phyloP scores from a whole-genome alignment of 1,140 invertebrate species.

The Drosophila novamexicana region DNA sequence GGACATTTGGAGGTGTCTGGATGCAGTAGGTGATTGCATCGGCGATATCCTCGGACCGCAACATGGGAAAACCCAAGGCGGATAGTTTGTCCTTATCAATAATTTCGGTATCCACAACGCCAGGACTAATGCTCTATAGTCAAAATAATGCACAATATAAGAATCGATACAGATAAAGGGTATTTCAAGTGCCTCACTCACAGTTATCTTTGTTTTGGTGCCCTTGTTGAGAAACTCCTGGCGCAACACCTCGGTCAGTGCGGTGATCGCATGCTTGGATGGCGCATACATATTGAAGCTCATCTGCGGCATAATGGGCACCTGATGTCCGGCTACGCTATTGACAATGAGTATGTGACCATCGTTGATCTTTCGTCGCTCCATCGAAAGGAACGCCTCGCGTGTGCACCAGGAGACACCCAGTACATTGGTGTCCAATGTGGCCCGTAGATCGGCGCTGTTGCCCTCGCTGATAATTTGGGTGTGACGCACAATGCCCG shows the following conservation, averaged over 20 bases:
- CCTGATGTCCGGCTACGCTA: slow-evolving; percentile 86
- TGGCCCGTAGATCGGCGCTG: slow-evolving; percentile 41
- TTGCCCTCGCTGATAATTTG: slow-evolving; percentile 36
- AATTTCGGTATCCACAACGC: slow-evolving; percentile 58
- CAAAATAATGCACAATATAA: background rate
- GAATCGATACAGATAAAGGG: background rate
- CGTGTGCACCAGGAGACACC: slow-evolving; percentile 88
- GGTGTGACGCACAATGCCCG: slow-evolving; percentile 85
- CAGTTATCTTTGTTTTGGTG: slow-evolving; percentile 84
- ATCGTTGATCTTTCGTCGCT: slow-evolving; percentile 45
- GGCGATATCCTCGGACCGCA: slow-evolving; percentile 85
- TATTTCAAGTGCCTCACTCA: slow-evolving; percentile 22
- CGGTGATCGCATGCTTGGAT: too few species aligned
- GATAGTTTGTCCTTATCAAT: background rate
- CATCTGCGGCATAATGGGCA: slow-evolving; percentile 76
- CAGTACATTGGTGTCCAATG: slow-evolving; percentile 89
- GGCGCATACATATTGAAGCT: slow-evolving; percentile 43
- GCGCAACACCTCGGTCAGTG: too few species aligned
- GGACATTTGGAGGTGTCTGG: slow-evolving; percentile 75
- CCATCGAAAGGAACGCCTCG: slow-evolving; percentile 73
- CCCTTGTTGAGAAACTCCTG: too few species aligned
- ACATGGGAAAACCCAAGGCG: slow-evolving; percentile 53
- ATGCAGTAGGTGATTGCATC: slow-evolving; percentile 87
- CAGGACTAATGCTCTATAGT: slow-evolving; percentile 86
- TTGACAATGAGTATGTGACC: slow-evolving; percentile 91